Evolutionary conservation across 1,140 invertebrate genomes (phyloP).

Genomic region (Pectinophora gossypiella): DNA sequence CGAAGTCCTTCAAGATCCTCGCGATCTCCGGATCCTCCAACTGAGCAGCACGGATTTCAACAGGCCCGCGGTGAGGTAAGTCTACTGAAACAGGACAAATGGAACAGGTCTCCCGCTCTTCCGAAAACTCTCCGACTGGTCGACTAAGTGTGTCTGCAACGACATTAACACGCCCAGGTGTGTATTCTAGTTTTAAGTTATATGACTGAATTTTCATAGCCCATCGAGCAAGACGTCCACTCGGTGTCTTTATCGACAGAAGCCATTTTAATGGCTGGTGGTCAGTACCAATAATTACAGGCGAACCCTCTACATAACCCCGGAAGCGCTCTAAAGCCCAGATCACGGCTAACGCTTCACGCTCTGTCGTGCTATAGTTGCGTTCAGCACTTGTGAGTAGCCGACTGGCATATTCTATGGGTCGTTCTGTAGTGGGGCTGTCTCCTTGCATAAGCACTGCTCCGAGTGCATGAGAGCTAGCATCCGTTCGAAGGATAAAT

Average conservation of each 20-base stretch:
- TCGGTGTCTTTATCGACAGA: slow-evolving; percentile 42
- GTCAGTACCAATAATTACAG: slow-evolving; percentile 26
- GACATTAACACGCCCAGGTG: slow-evolving; percentile 21
- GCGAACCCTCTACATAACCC: slow-evolving; percentile 35
- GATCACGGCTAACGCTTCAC: slow-evolving; percentile 50
- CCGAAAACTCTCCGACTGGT: slow-evolving; percentile 6
- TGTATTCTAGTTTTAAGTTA: slow-evolving; percentile 12
- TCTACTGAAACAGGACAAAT: slow-evolving; percentile 10
- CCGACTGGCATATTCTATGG: slow-evolving; percentile 47
- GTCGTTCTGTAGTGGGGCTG: slow-evolving; percentile 4
- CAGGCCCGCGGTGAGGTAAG: slow-evolving; percentile 3
- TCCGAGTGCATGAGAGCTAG: slow-evolving; percentile 42
- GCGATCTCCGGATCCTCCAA: slow-evolving; percentile 15
- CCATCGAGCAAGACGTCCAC: slow-evolving; percentile 49
- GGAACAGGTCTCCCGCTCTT: slow-evolving; percentile 7
- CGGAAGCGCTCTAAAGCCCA: slow-evolving; percentile 55
- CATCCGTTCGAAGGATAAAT: slow-evolving; percentile 39
- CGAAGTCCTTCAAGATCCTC: slow-evolving; percentile 15
- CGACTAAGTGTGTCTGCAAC: slow-evolving; percentile 22
- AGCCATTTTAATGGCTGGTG: slow-evolving; percentile 69
- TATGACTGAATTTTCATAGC: slow-evolving; percentile 41
- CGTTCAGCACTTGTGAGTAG: slow-evolving; percentile 51
- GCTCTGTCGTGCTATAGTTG: slow-evolving; percentile 59
- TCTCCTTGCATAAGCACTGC: slow-evolving; percentile 29
- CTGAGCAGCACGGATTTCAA: slow-evolving; percentile 14